Evolutionary conservation across 1,140 invertebrate species (phyloP), one percentile per base, ranked within the genome.

Genomic region (Drosophila pruinosa): DNA sequence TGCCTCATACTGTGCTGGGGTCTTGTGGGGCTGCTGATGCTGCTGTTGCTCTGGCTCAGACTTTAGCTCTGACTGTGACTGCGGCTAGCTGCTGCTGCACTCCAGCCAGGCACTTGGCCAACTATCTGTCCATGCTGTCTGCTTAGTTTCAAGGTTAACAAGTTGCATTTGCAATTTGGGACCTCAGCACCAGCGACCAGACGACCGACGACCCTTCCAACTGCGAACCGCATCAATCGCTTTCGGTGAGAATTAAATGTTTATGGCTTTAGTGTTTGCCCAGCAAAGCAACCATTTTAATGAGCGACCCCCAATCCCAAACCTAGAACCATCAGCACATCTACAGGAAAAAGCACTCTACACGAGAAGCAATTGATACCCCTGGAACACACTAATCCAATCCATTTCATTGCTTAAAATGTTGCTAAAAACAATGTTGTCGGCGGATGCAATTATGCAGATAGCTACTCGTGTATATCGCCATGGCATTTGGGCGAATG

Each of bases 81-180:
- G 69, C 22, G 47, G 71, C 28, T 52, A n/a, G 68, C 36, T 64
- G 54, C 45, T 47, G 43, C 15, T 21, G 15, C 59, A n/a, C n/a
- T 79, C 45, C 53, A 28, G 38, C 48, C 45, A 50, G 72, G 74
- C 56, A 39, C 45, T 58, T 61, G 31, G 68, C 52, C 43, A 58
- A 62, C 26, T 14, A 31, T 63, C 28, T 69, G 63, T 79, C 75
- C 43, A 59, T 59, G 38, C 62, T 65, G 81, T 72, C 65, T 63
- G 81, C 50, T 61, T 59, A 73, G 73, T 70, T 85, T 85, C 81
- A 85, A 85, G 81, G 81, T 85, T 86, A 85, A 85, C 81, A 85
- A 86, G 81, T 85, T 81, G 70, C 77, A 85, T 85, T 85, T 85
- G 77, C 81, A 85, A 85, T 85, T 85, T 80, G 82, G 81, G 72